These are phyloP conservation scores for Xestobium rufovillosum DNA, from an alignment of 2,888 invertebrate genomes.

Conservation along the genomic window DNA sequence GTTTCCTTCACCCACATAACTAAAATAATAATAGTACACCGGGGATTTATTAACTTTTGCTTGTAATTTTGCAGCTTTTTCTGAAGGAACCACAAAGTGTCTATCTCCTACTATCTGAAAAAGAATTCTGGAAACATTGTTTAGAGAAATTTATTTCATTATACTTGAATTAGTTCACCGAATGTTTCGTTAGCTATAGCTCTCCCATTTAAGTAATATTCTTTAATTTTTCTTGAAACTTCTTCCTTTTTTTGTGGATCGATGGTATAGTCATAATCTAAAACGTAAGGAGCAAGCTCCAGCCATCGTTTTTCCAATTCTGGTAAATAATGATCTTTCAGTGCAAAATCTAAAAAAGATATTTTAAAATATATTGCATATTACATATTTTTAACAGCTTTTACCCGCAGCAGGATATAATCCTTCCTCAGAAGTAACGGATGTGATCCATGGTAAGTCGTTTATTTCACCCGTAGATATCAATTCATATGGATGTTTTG, in stretches of 20 bases:
- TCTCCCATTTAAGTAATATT: slow-evolving; percentile 35
- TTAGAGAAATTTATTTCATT: too few relatives aligned
- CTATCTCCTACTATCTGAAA: too few relatives aligned
- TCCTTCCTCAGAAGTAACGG: slow-evolving; percentile 64
- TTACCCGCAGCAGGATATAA: slow-evolving; percentile 63
- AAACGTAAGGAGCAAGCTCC: slow-evolving; percentile 35
- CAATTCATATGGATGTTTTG: slow-evolving; percentile 56
- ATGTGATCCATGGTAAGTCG: slow-evolving; percentile 62
- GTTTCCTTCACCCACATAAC: too few relatives aligned
- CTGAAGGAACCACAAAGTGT: too few relatives aligned
- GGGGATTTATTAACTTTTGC: slow-evolving; percentile 48
- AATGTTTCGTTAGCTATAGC: slow-evolving; percentile 31
- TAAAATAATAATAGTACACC: slow-evolving; percentile 53
- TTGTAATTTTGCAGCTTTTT: slow-evolving; percentile 50
- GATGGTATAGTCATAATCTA: slow-evolving; percentile 40
- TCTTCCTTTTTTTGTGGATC: slow-evolving; percentile 22
- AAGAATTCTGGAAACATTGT: slow-evolving; percentile 34
- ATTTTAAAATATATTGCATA: too few relatives aligned
- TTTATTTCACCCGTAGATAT: slow-evolving; percentile 51
- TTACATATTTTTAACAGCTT: too few relatives aligned
- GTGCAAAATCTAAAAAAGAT: slow-evolving; percentile 33
- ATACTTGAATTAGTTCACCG: slow-evolving; percentile 29
- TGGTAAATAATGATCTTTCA: slow-evolving; percentile 27
- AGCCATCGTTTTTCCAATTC: slow-evolving; percentile 37
- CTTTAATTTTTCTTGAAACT: slow-evolving; percentile 33